Percentiles rank a stretch among this genome's conserved stretches.
These are phyloP conservation scores for Loriculus beryllinus DNA, from an alignment of 2,797 vertebrate species.

Conservation along the genomic window DNA sequence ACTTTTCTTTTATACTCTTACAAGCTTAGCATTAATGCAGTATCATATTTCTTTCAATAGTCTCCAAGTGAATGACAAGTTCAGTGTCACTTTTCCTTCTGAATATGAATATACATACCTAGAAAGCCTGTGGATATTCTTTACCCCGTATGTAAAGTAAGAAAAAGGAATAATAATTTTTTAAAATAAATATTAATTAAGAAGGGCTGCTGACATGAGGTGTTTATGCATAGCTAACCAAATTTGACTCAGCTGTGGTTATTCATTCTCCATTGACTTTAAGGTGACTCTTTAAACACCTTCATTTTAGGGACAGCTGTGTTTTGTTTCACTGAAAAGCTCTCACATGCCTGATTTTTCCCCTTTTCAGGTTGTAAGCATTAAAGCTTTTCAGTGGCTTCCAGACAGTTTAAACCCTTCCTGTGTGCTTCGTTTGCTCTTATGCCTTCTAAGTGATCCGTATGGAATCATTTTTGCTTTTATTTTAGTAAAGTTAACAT, in stretches of 20 bases:
- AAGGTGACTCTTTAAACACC: neutral
- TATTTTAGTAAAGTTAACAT: neutral
- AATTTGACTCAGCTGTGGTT: neutral
- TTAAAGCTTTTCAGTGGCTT: neutral
- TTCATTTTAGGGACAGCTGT: neutral
- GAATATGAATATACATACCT: neutral
- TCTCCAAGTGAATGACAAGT: neutral
- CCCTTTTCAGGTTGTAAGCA: neutral
- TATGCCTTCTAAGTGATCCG: neutral
- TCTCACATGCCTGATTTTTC: neutral
- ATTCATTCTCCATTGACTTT: neutral
- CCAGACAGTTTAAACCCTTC: neutral
- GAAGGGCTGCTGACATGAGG: neutral
- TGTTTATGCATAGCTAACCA: neutral
- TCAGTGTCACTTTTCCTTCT: neutral
- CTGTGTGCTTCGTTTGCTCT: neutral
- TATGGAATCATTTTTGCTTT: neutral
- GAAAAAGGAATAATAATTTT: neutral
- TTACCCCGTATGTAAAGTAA: neutral
- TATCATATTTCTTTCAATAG: neutral
- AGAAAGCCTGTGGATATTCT: neutral
- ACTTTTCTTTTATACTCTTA: neutral
- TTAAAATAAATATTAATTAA: neutral
- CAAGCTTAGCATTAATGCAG: neutral
- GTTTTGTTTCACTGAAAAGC: slow-evolving; percentile 9